A percentile compares a stretch with the other conserved stretches of the same genome.
These are phyloP conservation scores for Ailurus styani DNA, from an alignment of 2,113 vertebrate species.

Conservation along the genomic window DNA sequence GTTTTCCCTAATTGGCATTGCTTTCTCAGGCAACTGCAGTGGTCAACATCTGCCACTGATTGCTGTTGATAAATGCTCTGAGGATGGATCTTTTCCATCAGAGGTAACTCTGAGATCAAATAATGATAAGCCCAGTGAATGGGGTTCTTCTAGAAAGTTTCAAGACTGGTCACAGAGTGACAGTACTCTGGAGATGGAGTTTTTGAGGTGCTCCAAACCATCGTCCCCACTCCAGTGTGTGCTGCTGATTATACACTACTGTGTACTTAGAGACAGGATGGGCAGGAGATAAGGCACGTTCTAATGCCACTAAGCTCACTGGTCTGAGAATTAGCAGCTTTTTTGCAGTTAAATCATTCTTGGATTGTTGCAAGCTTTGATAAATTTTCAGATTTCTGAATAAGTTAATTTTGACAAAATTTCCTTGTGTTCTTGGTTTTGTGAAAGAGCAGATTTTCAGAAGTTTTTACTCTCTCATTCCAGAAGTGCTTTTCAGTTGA, in stretches of 20 bases:
- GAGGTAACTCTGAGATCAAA: background rate
- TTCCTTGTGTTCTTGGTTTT: background rate
- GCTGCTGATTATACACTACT: background rate
- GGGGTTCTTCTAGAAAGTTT: background rate
- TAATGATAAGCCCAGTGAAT: background rate
- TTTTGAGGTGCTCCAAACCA: background rate
- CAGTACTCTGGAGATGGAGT: background rate
- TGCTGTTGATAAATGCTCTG: background rate
- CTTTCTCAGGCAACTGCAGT: background rate
- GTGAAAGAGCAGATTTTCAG: background rate
- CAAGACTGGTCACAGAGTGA: background rate
- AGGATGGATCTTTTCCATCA: background rate
- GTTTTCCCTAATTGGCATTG: background rate
- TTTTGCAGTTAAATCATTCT: background rate
- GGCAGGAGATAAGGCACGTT: background rate
- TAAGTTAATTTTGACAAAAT: background rate
- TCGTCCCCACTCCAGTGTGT: fast-evolving
- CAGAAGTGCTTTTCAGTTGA: background rate
- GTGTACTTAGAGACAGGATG: background rate
- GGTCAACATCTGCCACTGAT: background rate
- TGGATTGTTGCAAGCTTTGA: background rate
- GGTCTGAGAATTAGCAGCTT: background rate
- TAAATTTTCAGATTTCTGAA: background rate
- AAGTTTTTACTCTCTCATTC: background rate
- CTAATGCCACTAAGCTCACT: background rate